Evolutionary conservation across 2,797 vertebrate genomes (phyloP), one percentile per base, ranked within the genome.

Genomic region (Buphagus erythrorhynchus): DNA sequence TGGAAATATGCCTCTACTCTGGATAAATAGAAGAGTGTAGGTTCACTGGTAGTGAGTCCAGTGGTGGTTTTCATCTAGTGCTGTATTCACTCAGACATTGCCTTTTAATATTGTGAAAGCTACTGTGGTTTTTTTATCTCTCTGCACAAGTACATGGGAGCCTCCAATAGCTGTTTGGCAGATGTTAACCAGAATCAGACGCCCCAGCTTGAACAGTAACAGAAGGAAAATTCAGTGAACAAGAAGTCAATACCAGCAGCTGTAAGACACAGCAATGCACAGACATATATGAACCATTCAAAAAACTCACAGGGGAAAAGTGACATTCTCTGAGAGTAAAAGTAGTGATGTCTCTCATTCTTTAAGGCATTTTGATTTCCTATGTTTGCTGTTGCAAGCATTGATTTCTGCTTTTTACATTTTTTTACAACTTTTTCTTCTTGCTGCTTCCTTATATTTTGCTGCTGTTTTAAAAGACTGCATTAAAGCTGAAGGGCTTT

Each of bases 401-500:
- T 91, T 73, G 51, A 94, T 97, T 97, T 95, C 97, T 92, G 94
- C 96, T 97, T 95, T 77, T 88, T 94, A 72, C 22, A 1, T 67
- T 97, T 97, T 88, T 51, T 94, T 86, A 94, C 36, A 36, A 94
- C 54, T 90, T 96, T 86, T 88, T 49, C 88, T 59, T 93, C 84
- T 90, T 88, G 85, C 94, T 91, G 83, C 89, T 96, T 94, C 97
- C 90, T 94, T 97, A 94, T 97, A 95, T 97, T 97, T 95, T 97
- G 87, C 97, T 97, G 95, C 91, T 97, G 57, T 97, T 96, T 96
- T 88, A 57, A 95, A 94, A 97, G 96, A 97, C 94, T 97, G 94
- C 42, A 43, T 97, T 90, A 97, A 97, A 98, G 97, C 97, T 98
- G 97, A 98, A 98, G 97, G 92, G 62, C 57, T 94, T 96, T 97